Conservation (phyloP, 2,113 vertebrate species). For the Cinclus cinclus region DNA sequence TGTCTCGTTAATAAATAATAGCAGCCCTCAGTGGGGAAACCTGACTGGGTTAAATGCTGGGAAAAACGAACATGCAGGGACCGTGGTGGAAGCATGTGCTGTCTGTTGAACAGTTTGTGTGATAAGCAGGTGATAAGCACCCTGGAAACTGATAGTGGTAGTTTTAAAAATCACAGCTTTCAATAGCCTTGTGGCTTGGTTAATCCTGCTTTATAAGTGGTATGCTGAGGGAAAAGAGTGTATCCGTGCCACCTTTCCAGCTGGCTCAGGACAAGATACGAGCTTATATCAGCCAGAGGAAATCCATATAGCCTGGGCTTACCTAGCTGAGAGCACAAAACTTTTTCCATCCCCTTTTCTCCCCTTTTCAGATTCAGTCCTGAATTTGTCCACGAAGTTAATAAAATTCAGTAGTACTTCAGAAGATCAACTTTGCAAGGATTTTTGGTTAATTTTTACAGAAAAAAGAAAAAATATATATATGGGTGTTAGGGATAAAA, state of each 20-base stretch:
- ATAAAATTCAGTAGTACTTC: not conserved
- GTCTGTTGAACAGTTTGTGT: too few species aligned
- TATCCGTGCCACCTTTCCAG: not conserved
- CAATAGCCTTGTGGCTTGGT: not conserved
- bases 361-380: not conserved
- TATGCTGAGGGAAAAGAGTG: not conserved
- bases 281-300: not conserved
- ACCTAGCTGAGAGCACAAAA: not conserved
- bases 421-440: not conserved
- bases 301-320: not conserved
- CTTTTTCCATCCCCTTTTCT: not conserved
- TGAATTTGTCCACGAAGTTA: not conserved
- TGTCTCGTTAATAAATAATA: not conserved
- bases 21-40: not conserved
- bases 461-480: not conserved
- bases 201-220: not conserved
- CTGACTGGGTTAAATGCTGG: not conserved
- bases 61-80: not conserved
- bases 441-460: not conserved
- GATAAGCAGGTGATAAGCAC: not conserved
- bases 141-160: accelerated
- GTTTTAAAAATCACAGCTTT: not conserved
- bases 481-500: not conserved
- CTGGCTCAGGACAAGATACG: not conserved
- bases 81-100: too few species aligned